Conservation (phyloP, 1,140 invertebrate genomes). For the Condylostylus longicornis region DNA sequence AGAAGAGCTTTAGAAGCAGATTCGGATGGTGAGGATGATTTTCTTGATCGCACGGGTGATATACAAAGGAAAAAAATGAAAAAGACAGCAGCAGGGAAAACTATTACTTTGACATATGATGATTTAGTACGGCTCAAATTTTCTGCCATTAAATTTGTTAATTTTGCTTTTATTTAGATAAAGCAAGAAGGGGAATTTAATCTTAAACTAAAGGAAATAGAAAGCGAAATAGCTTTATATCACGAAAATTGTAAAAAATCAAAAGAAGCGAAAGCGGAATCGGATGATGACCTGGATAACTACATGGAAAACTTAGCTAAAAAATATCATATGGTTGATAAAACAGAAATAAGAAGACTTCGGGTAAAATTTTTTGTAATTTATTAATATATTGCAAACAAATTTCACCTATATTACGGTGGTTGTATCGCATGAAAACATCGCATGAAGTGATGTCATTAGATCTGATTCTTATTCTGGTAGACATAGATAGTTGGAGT, state of each 20-base stretch:
- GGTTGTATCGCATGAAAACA: no score
- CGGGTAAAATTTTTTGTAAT: no score
- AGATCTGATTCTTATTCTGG: no score
- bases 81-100: constrained; percentile 42
- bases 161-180: constrained; percentile 35
- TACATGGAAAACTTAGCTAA: constrained; percentile 50
- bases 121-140: constrained; percentile 44
- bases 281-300: constrained; percentile 48
- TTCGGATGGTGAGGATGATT: constrained; percentile 91
- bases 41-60: constrained; percentile 84
- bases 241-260: constrained; percentile 20
- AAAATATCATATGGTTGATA: constrained; percentile 31
- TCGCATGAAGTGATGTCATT: no score
- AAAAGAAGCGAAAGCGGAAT: constrained; percentile 16
- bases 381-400: no score
- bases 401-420: no score
- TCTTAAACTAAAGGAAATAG: constrained; percentile 42
- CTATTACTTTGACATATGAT: constrained; percentile 52
- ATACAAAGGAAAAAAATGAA: constrained; percentile 73
- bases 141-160: not conserved
- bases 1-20: constrained; percentile 46
- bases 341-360: constrained; percentile 35
- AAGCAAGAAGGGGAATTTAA: constrained; percentile 48
- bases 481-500: no score
- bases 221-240: constrained; percentile 39